A percentile compares a stretch with the other conserved stretches of the same genome.
These are phyloP conservation scores for Bovichtus variegatus DNA, from an alignment of 2,797 vertebrate species.

Conservation along the genomic window DNA sequence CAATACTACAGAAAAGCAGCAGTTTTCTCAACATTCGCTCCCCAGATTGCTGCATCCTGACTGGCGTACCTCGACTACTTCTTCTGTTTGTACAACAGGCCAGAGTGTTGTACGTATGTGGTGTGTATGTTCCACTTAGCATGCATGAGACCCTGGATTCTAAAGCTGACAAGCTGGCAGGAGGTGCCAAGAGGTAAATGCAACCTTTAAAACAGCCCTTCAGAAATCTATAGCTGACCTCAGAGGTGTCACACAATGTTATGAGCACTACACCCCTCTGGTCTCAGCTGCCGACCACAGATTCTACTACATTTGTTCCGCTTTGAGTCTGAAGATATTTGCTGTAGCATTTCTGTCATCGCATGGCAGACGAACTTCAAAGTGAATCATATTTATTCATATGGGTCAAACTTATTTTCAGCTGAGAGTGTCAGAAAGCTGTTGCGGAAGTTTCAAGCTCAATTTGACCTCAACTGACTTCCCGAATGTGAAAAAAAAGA, in stretches of 20 bases:
- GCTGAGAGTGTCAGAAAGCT: slow-evolving; percentile 43
- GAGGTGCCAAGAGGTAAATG: slow-evolving; percentile 3
- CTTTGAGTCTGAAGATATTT: slow-evolving; percentile 47
- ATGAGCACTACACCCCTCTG: slow-evolving; percentile 20
- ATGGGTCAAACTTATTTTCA: slow-evolving; percentile 54
- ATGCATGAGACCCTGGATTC: slow-evolving; percentile 4
- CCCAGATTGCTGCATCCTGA: background rate
- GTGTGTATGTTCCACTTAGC: background rate
- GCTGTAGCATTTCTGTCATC: slow-evolving; percentile 32
- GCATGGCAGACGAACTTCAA: slow-evolving; percentile 60
- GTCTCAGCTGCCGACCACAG: slow-evolving; percentile 10
- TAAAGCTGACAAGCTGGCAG: slow-evolving; percentile 2
- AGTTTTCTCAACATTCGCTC: background rate
- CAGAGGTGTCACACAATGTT: background rate
- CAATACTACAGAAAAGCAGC: background rate
- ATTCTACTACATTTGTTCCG: slow-evolving; percentile 32
- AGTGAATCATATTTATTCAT: slow-evolving; percentile 61
- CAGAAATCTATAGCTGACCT: slow-evolving; percentile 14
- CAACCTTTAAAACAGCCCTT: slow-evolving; percentile 11
- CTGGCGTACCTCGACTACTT: background rate
- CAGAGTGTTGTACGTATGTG: background rate
- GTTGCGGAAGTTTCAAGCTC: slow-evolving; percentile 37
- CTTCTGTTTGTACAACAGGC: background rate
- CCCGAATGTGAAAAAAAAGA: background rate
- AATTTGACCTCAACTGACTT: slow-evolving; percentile 43